Evolutionary conservation across 2,888 invertebrate species (phyloP), one percentile per base, ranked within the genome.

Genomic region (Dinocampus coccinellae): DNA sequence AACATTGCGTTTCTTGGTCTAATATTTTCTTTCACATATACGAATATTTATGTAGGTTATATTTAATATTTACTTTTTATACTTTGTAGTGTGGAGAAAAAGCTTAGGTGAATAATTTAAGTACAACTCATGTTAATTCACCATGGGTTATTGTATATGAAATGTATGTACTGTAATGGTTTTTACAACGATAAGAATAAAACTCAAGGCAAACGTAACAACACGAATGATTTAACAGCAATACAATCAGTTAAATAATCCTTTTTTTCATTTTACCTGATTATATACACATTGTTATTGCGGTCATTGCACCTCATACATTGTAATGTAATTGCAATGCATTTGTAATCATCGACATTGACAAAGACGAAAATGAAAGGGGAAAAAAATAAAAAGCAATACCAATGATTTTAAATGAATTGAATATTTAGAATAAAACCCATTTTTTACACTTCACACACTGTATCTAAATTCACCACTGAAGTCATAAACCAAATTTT

Each of bases 231-330:
- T 1, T 9, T 11, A 33, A 10, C 22, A 58, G 16, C 26, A 66
- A 53, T 52, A 64, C 53, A 70, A 68, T 73, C 73, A 76, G 70
- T 39, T 75, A 74, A 79, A 77, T 74, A 75, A 77, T 77, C 75
- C 74, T 69, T 79, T 73, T n/a, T n/a, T n/a, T n/a, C 71, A 79
- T 77, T 77, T 73, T 70, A 70, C 70, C 47, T 75, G 63, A 67
- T n/a, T 2, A n/a, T 13, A 11, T 67, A 68, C 24, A 68, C 69
- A 67, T 62, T 58, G 68, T 70, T 67, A 75, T 73, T 73, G 75
- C n/a, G n/a, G 77, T 78, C 70, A 70, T 67, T 55, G n/a, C n/a
- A n/a, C n/a, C n/a, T n/a, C n/a, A n/a, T n/a, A n/a, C n/a, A n/a
- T n/a, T n/a, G n/a, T n/a, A n/a, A n/a, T n/a, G n/a, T n/a, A n/a